Evolutionary conservation across 2,797 vertebrate genomes (phyloP).

Genomic region (Serranus cabrilla): DNA sequence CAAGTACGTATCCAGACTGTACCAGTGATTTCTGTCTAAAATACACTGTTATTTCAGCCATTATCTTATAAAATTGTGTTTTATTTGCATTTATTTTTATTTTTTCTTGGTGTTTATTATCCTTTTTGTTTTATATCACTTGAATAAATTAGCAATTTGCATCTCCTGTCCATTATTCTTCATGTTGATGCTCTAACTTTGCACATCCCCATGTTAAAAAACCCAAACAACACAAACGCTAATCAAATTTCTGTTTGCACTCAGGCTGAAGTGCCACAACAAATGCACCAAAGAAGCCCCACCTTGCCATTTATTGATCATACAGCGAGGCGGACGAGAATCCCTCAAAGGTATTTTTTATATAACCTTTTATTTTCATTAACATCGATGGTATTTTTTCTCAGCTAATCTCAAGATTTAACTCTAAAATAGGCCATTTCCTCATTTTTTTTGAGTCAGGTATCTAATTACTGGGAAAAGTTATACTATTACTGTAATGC

Average conservation of each 20-base stretch:
- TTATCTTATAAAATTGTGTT: not conserved
- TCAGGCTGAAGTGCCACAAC: slow-evolving; percentile 99
- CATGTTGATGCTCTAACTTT: slow-evolving; percentile 3
- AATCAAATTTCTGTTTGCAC: slow-evolving; percentile 12
- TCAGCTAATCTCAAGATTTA: too few relatives aligned
- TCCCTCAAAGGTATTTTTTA: slow-evolving; percentile 77
- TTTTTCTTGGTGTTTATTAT: not conserved
- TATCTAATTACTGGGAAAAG: not conserved
- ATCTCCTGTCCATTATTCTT: slow-evolving; percentile 1
- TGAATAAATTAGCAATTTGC: slow-evolving; percentile 19
- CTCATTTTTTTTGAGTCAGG: not conserved
- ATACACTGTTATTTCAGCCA: not conserved
- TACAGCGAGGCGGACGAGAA: slow-evolving; percentile 94
- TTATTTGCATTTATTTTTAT: not conserved
- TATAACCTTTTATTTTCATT: not conserved
- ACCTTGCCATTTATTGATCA: slow-evolving; percentile 98
- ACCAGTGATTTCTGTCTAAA: slow-evolving; percentile 8
- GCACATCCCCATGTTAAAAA: slow-evolving; percentile 9
- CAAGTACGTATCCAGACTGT: slow-evolving; percentile 89
- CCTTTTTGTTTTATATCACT: slow-evolving; percentile 11
- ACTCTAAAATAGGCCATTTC: not conserved
- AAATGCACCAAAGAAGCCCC: slow-evolving; percentile 99
- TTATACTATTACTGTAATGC: too few relatives aligned
- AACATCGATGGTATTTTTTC: not conserved
- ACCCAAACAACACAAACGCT: not conserved